Conservation (phyloP, 2,113 vertebrate genomes). For the Chrysemys picta region DNA sequence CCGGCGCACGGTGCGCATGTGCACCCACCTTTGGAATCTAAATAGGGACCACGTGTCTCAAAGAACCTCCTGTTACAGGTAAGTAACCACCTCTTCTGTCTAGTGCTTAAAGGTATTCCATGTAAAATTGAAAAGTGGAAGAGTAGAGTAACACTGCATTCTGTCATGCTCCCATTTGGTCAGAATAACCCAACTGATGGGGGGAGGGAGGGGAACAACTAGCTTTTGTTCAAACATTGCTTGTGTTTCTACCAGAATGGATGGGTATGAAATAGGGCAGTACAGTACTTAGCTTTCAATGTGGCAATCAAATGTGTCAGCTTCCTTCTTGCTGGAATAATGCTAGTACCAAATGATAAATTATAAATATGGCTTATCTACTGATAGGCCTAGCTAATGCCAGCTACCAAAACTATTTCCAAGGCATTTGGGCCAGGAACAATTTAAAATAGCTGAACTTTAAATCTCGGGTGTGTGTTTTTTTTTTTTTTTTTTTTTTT, state of each 20-base stretch:
- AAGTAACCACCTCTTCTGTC: neutral
- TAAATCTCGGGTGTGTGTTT: too few relatives aligned
- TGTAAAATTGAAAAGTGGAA: accelerated
- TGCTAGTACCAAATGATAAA: neutral
- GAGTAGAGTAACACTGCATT: neutral
- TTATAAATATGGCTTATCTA: accelerated
- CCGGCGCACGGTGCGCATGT: too few relatives aligned
- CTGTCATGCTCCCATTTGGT: neutral
- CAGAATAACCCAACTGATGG: neutral
- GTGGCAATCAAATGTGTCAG: neutral
- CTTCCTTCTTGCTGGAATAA: neutral
- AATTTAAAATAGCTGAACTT: too few relatives aligned
- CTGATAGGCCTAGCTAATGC: neutral
- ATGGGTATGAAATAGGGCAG: neutral
- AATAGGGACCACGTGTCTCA: too few relatives aligned
- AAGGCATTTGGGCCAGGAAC: neutral
- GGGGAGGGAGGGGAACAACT: neutral
- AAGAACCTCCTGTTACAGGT: too few relatives aligned
- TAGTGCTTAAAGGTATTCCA: neutral
- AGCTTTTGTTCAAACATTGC: neutral
- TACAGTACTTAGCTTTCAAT: neutral
- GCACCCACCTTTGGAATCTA: too few relatives aligned
- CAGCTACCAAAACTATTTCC: neutral
- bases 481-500: too few relatives aligned
- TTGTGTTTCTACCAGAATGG: neutral